Conservation (phyloP, 2,797 vertebrate species). For the Amblyraja radiata region DNA sequence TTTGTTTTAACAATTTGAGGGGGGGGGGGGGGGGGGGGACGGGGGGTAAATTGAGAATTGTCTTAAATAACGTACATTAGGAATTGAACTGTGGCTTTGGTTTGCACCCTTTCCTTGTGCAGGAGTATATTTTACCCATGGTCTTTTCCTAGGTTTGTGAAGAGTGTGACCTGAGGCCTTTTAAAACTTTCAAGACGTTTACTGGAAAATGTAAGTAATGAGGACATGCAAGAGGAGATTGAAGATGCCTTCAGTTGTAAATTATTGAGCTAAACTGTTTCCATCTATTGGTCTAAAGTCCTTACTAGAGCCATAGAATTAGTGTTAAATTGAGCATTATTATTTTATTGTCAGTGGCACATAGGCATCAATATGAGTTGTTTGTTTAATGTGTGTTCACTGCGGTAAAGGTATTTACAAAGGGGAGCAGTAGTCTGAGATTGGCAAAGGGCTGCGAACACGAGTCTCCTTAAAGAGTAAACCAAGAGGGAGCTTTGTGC, state of each 20-base stretch:
- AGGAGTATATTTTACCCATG: background rate
- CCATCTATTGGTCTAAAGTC: background rate
- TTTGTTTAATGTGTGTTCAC: background rate
- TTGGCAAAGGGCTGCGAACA: background rate
- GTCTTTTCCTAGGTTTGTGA: slow-evolving; percentile 74
- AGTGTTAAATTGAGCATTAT: background rate
- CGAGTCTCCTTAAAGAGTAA: background rate
- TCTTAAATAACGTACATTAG: background rate
- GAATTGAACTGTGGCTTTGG: background rate
- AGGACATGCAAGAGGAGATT: background rate
- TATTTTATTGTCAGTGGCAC: background rate
- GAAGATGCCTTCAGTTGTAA: background rate
- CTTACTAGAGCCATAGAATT: background rate
- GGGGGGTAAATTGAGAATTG: background rate
- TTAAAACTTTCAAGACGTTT: slow-evolving; percentile 94
- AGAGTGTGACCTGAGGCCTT: slow-evolving; percentile 83
- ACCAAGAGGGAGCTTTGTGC: background rate
- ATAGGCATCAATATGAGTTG: background rate
- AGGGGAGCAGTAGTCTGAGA: background rate
- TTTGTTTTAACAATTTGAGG: background rate
- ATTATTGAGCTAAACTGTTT: background rate
- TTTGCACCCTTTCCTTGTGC: background rate
- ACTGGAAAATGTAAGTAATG: slow-evolving; percentile 89
- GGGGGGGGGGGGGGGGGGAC: background rate
- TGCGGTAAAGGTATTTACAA: background rate